Evolutionary conservation across 2,888 invertebrate genomes (phyloP), one percentile per base, ranked within the genome.

Genomic region (Anaspis maculata): DNA sequence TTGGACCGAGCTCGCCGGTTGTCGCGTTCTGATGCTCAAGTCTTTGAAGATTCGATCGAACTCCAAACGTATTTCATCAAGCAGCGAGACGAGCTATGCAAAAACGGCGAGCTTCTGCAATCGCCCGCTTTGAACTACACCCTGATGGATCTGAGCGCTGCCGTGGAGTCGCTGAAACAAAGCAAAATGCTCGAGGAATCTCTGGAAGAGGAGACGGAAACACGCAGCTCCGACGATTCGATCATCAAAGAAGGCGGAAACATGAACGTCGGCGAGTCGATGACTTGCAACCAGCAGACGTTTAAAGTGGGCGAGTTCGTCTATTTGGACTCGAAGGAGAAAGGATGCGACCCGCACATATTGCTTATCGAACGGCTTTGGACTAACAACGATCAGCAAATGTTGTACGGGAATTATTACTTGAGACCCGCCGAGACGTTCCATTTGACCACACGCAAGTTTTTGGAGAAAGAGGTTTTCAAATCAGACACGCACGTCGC

Each of bases 391-490:
- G 83, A 84, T 5, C 79, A 85, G 42, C 83, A 88, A 51, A 88
- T 89, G 81, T 73, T 94, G 50, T 86, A 89, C 54, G 94, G 91
- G n/a, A 87, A 85, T 56, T 83, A 89, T 54, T 96, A 90, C 61
- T 83, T 74, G 45, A 76, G 95, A 32, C 97, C 97, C 0, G 84
- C 86, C 53, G 96, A 98, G 66, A 98, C 98, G 0, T 96, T 83
- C 69, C 97, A 98, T 66, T 76, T 94, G 4, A 85, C 91, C 7
- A 91, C 92, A 0, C 76, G 96, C 49, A 94, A 92, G 67, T 98
- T 98, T 67, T 72, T 96, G 1, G 89, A 95, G 51, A 91, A 91
- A 66, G 96, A 97, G 61, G 87, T 98, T 27, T 97, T 98, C 63
- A 90, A 94, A 65, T 95, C 91, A 37, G 94, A 94, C 51, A 77